Percentiles rank a stretch among this genome's conserved stretches.
Evolutionary conservation across 2,797 vertebrate genomes (phyloP).

Genomic region (Melanogrammus aeglefinus): DNA sequence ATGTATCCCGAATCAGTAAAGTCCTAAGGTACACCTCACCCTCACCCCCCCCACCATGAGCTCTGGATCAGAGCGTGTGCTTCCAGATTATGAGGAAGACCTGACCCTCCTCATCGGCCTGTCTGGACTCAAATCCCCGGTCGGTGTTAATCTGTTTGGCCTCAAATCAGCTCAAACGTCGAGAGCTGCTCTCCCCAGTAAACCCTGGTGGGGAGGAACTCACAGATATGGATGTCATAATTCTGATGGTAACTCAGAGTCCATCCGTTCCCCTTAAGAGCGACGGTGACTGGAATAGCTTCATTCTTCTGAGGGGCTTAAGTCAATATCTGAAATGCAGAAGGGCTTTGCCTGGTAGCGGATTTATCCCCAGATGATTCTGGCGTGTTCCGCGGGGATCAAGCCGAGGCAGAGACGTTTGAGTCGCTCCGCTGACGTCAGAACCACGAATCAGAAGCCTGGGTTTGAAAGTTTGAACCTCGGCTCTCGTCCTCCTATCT

Average conservation of each 20-base stretch:
- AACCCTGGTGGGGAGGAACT: background rate
- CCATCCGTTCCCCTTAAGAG: background rate
- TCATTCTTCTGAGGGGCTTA: conserved; percentile 5
- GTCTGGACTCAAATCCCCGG: conserved; percentile 27
- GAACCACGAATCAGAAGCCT: background rate
- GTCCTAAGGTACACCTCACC: no score
- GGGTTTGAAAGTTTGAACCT: background rate
- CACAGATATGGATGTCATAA: background rate
- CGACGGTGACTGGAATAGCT: background rate
- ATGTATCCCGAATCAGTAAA: no score
- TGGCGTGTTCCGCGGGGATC: background rate
- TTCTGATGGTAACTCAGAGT: background rate
- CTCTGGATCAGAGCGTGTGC: background rate
- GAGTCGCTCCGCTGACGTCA: conserved; percentile 27
- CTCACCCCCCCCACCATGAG: no score
- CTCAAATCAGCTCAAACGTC: conserved; percentile 21
- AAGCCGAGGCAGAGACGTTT: conserved; percentile 4
- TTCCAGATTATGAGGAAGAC: background rate
- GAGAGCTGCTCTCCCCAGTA: conserved; percentile 22
- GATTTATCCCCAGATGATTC: conserved; percentile 16
- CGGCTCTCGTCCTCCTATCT: background rate
- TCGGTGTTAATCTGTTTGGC: conserved; percentile 18
- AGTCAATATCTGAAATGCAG: background rate
- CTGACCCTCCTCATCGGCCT: background rate
- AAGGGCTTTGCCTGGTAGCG: conserved; percentile 20